Conservation (phyloP, 2,888 invertebrate genomes). For the Tridacna crocea region DNA sequence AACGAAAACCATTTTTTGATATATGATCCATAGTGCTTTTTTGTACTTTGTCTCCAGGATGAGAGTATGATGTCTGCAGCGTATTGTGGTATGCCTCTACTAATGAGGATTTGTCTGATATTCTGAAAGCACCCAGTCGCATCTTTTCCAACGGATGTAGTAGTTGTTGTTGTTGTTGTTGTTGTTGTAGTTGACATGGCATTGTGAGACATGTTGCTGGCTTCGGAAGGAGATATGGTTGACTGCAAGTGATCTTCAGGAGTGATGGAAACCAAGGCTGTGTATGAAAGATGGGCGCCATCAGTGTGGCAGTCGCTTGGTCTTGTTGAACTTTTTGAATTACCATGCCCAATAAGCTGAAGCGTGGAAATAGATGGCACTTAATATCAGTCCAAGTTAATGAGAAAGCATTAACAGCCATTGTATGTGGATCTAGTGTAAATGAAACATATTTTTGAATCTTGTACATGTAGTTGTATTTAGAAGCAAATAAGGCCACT, state of each 20-base stretch:
- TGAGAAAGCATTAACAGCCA: constrained; percentile 30
- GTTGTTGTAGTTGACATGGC: not conserved
- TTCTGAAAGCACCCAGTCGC: not conserved
- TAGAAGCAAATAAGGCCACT: constrained; percentile 50
- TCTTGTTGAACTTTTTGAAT: not conserved
- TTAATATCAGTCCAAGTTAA: constrained; percentile 16
- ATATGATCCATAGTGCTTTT: constrained; percentile 34
- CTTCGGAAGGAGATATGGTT: constrained; percentile 1
- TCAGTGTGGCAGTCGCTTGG: not conserved
- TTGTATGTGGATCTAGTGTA: constrained; percentile 3
- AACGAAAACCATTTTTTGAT: constrained; percentile 47
- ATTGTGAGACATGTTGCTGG: not conserved
- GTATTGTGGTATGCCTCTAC: constrained; percentile 15
- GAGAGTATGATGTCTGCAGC: not conserved
- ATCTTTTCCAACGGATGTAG: constrained; percentile 9
- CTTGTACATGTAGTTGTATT: constrained; percentile 31
- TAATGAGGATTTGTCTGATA: constrained; percentile 25
- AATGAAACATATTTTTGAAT: constrained; percentile 24
- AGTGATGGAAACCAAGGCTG: constrained; percentile 18
- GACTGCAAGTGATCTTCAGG: not conserved
- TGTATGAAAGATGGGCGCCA: constrained; percentile 14
- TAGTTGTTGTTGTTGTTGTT: not conserved
- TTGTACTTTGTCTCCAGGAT: constrained; percentile 22
- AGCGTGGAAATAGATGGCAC: constrained; percentile 28
- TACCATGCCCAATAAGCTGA: constrained; percentile 17